Percentiles rank a stretch among this genome's conserved stretches.
phyloP scores from a whole-genome alignment of 2,888 invertebrate genomes.

The Pterobdella sp. region DNA sequence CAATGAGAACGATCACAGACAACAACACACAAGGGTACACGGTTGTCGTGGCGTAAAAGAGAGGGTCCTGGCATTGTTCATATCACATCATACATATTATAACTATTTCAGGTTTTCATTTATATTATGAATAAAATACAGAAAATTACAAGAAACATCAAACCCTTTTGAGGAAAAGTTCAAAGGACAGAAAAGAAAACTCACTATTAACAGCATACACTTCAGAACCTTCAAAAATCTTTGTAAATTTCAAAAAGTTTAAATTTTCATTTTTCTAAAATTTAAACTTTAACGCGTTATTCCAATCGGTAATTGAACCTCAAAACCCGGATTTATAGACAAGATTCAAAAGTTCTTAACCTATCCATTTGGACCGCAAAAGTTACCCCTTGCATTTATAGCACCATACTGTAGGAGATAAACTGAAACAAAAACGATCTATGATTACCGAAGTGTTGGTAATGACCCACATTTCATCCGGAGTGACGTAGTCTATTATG shows the following conservation, averaged over 20 bases:
- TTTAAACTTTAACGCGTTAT: too few relatives aligned
- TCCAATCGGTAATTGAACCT: too few relatives aligned
- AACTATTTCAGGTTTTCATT: too few relatives aligned
- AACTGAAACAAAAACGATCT: neutral
- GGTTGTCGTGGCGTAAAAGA: constrained; percentile 11
- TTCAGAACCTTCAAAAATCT: neutral
- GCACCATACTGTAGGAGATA: neutral
- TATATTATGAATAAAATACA: too few relatives aligned
- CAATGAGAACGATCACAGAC: constrained; percentile 15
- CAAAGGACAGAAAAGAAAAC: neutral
- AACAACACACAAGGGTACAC: constrained; percentile 16
- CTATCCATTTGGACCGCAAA: too few relatives aligned
- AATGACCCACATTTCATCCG: constrained; percentile 2
- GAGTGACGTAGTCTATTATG: neutral
- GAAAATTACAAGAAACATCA: too few relatives aligned
- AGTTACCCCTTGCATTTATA: too few relatives aligned
- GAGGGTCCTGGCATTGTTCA: neutral
- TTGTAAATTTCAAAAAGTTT: too few relatives aligned
- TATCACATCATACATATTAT: too few relatives aligned
- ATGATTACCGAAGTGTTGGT: neutral
- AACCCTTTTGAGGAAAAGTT: constrained; percentile 5
- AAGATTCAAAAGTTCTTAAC: too few relatives aligned
- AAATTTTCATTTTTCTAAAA: too few relatives aligned
- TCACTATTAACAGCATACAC: neutral
- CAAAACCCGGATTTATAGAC: too few relatives aligned